phyloP scores from a whole-genome alignment of 2,888 invertebrate species.

The Eilema sororculum region DNA sequence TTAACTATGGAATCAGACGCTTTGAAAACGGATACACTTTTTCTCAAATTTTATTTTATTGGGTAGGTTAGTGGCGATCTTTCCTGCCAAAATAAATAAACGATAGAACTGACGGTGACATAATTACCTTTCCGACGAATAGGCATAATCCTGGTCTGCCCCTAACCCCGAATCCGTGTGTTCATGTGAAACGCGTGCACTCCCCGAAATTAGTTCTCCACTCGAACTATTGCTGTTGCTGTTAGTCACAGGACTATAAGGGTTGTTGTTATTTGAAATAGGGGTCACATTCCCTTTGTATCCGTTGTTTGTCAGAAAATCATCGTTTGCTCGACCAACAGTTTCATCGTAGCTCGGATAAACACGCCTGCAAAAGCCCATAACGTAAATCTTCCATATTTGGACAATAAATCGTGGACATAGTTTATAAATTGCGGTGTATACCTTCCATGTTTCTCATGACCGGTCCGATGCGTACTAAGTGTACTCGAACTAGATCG shows the following conservation, averaged over 20 bases:
- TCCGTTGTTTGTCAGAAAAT: constrained; percentile 81
- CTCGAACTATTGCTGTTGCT: constrained; percentile 86
- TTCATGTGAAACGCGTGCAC: constrained; percentile 89
- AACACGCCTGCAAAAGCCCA: constrained; percentile 71
- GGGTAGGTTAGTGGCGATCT: too few species aligned
- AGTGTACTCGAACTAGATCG: constrained; percentile 88
- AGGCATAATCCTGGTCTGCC: constrained; percentile 91
- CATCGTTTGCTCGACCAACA: constrained; percentile 69
- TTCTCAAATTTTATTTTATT: too few species aligned
- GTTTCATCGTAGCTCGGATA: constrained; percentile 81
- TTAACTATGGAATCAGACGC: not conserved
- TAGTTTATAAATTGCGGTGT: constrained; percentile 31
- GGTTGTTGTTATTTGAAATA: constrained; percentile 79
- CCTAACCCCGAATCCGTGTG: constrained; percentile 93
- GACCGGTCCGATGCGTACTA: constrained; percentile 53
- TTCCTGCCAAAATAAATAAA: not conserved
- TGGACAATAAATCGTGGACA: constrained; percentile 39
- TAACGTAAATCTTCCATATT: constrained; percentile 49
- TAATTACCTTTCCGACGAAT: constrained; percentile 89
- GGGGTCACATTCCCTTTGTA: constrained; percentile 77
- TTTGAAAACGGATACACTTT: not conserved
- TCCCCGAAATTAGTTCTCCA: constrained; percentile 82
- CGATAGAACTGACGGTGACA: constrained; percentile 17
- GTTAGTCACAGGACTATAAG: constrained; percentile 83
- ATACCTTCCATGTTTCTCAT: constrained; percentile 52